phyloP scores from a whole-genome alignment of 1,140 invertebrate genomes.

The Polyergus mexicanus region DNA sequence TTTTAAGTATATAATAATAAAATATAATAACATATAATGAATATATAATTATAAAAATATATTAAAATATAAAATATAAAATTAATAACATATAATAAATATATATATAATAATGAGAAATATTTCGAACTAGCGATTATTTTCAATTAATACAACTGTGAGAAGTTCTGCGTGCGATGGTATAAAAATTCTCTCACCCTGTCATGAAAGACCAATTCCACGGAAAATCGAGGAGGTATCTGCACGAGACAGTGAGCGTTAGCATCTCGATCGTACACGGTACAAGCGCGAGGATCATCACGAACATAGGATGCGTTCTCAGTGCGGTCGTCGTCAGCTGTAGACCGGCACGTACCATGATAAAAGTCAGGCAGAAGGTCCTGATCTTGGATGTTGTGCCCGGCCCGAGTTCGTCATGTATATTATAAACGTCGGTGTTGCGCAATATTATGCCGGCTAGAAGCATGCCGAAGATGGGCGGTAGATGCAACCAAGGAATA shows the following conservation, averaged over 20 bases:
- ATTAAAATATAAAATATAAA: too few species aligned
- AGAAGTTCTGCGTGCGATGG: neutral
- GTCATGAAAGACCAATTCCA: conserved; percentile 82
- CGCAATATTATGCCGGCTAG: conserved; percentile 83
- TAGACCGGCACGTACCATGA: conserved; percentile 82
- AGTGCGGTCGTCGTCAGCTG: conserved; percentile 80
- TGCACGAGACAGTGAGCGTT: conserved; percentile 68
- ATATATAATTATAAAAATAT: too few species aligned
- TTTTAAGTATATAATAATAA: too few species aligned
- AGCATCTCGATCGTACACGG: conserved; percentile 81
- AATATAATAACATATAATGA: too few species aligned
- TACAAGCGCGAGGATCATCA: conserved; percentile 78
- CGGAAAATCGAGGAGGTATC: conserved; percentile 77
- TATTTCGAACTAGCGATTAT: neutral
- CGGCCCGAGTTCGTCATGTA: conserved; percentile 76
- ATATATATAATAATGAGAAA: neutral
- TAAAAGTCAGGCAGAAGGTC: conserved; percentile 81
- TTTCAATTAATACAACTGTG: neutral
- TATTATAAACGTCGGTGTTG: conserved; percentile 79
- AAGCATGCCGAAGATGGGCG: conserved; percentile 84
- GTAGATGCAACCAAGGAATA: conserved; percentile 80
- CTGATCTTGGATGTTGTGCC: conserved; percentile 77
- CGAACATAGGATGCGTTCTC: conserved; percentile 73
- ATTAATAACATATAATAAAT: too few species aligned
- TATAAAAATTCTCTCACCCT: conserved; percentile 74